Conservation (phyloP, 2,113 vertebrate genomes). For the Scytalopus superciliaris region DNA sequence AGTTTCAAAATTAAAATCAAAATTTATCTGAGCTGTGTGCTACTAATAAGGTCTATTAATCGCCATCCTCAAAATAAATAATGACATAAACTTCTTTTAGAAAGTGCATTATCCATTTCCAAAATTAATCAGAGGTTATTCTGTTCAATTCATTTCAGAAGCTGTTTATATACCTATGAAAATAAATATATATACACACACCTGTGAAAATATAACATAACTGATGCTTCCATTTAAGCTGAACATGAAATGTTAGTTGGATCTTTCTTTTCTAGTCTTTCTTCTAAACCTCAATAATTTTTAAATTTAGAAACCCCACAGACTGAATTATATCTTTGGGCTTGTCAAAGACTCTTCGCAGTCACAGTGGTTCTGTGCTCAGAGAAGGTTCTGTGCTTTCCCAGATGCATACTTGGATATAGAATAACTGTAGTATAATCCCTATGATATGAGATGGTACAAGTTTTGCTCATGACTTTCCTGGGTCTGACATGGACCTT, state of each 20-base stretch:
- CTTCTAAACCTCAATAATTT: not conserved
- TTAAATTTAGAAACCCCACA: accelerated
- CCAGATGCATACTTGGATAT: not conserved
- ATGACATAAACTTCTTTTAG: not conserved
- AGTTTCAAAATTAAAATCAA: not conserved
- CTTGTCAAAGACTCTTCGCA: not conserved
- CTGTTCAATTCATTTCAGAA: not conserved
- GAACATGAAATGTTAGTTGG: not conserved
- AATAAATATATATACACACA: not conserved
- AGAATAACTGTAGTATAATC: not conserved
- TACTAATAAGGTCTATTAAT: accelerated
- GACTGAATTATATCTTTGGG: not conserved
- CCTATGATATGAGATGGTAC: too few relatives aligned
- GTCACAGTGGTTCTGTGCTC: not conserved
- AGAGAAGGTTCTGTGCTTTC: not conserved
- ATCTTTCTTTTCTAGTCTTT: not conserved
- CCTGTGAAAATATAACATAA: not conserved
- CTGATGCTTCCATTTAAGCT: not conserved
- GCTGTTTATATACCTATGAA: not conserved
- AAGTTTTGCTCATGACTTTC: accelerated
- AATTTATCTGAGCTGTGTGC: not conserved
- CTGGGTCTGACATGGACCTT: not conserved
- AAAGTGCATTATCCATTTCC: not conserved
- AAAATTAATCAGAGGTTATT: not conserved
- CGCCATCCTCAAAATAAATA: not conserved